Evolutionary conservation across 2,888 invertebrate species (phyloP).

Genomic region (Andrena marginata): DNA sequence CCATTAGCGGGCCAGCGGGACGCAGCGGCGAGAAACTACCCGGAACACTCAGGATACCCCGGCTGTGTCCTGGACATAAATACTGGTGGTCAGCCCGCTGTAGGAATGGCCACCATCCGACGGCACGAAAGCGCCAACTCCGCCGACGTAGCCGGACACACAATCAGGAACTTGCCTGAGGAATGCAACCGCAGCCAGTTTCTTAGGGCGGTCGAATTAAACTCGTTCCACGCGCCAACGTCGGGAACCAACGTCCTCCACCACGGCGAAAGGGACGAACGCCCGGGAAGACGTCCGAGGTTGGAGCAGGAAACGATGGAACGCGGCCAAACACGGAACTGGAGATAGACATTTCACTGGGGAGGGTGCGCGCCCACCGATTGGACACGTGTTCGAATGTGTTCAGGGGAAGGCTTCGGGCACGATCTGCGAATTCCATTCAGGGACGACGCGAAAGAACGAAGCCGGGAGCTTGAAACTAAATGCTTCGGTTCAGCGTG

Average conservation of each 20-base stretch:
- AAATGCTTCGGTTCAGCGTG: background rate
- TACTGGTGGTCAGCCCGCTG: slow-evolving; percentile 82
- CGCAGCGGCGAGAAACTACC: slow-evolving; percentile 77
- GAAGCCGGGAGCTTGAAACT: background rate
- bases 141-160: slow-evolving; percentile 80
- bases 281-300: slow-evolving; percentile 63
- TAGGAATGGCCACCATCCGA: slow-evolving; percentile 76
- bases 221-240: slow-evolving; percentile 80
- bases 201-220: slow-evolving; percentile 85
- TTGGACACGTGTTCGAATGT: slow-evolving; percentile 21
- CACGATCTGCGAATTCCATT: slow-evolving; percentile 24
- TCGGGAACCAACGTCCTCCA: slow-evolving; percentile 71
- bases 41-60: slow-evolving; percentile 75
- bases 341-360: slow-evolving; percentile 7
- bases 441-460: background rate
- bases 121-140: slow-evolving; percentile 76
- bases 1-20: slow-evolving; percentile 82
- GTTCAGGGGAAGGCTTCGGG: background rate
- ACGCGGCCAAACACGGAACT: slow-evolving; percentile 51
- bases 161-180: slow-evolving; percentile 85
- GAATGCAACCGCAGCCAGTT: slow-evolving; percentile 84
- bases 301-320: slow-evolving; percentile 62
- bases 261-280: slow-evolving; percentile 49
- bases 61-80: slow-evolving; percentile 82
- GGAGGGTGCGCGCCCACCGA: slow-evolving; percentile 4